Evolutionary conservation across 2,888 invertebrate species (phyloP).

Genomic region (Chouioia cunea): DNA sequence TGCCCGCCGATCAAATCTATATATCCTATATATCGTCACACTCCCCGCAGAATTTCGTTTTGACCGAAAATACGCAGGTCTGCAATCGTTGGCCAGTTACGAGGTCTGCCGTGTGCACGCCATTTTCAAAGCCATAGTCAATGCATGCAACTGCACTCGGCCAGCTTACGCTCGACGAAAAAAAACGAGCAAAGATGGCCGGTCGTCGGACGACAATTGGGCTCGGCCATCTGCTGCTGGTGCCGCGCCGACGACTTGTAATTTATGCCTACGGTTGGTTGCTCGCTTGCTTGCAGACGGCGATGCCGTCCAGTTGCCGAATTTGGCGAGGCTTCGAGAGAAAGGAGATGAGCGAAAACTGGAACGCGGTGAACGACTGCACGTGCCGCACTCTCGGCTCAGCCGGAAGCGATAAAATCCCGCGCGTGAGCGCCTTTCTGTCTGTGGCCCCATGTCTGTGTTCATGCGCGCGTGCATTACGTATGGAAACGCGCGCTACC

Average conservation of each 20-base stretch:
- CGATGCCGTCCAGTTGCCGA: slow-evolving; percentile 41
- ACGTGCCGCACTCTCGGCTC: slow-evolving; percentile 32
- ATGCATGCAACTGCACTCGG: slow-evolving; percentile 5
- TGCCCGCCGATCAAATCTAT: slow-evolving; percentile 41
- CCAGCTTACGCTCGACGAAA: slow-evolving; percentile 9
- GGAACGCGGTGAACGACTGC: slow-evolving; percentile 42
- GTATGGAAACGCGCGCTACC: slow-evolving; percentile 11
- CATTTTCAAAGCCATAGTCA: slow-evolving; percentile 11
- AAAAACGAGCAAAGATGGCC: slow-evolving; percentile 26
- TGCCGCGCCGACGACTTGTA: not conserved
- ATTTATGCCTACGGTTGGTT: too few relatives aligned
- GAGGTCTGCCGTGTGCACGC: too few relatives aligned
- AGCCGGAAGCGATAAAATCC: slow-evolving; percentile 39
- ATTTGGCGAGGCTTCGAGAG: slow-evolving; percentile 27
- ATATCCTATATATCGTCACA: slow-evolving; percentile 42
- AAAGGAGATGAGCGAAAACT: slow-evolving; percentile 19
- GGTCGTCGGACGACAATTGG: slow-evolving; percentile 29
- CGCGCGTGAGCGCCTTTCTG: not conserved
- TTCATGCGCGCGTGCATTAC: slow-evolving; percentile 20
- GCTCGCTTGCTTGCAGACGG: too few relatives aligned
- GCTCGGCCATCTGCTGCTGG: slow-evolving; percentile 21
- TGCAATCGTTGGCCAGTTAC: too few relatives aligned
- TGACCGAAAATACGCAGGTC: too few relatives aligned
- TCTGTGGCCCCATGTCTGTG: too few relatives aligned
- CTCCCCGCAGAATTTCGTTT: too few relatives aligned